Evolutionary conservation across 1,140 invertebrate genomes (phyloP).

Genomic region (Scaptomyza pallida): DNA sequence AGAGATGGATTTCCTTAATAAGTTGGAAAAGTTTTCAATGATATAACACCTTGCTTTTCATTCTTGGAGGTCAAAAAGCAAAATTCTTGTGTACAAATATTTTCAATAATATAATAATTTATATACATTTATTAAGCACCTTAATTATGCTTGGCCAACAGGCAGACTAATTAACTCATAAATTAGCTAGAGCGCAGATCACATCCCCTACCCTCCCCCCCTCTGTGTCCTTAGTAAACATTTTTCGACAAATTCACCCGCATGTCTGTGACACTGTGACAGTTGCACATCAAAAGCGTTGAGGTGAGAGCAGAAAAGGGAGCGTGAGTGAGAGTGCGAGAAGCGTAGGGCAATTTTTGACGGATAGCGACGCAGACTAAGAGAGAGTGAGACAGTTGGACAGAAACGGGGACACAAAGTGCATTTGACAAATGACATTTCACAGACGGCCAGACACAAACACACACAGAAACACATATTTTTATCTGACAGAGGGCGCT

Average conservation of each 20-base stretch:
- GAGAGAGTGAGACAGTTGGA: neutral
- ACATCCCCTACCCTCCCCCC: neutral
- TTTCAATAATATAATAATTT: slow-evolving; percentile 47
- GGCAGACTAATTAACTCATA: slow-evolving; percentile 78
- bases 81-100: slow-evolving; percentile 23
- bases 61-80: neutral
- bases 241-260: slow-evolving; percentile 74
- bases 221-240: neutral
- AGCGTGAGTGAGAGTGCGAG: neutral
- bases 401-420: slow-evolving; percentile 73
- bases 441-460: slow-evolving; percentile 74
- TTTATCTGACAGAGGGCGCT: slow-evolving; percentile 32
- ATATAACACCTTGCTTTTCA: neutral
- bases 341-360: slow-evolving; percentile 31
- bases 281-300: slow-evolving; percentile 63
- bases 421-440: slow-evolving; percentile 83
- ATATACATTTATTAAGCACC: neutral
- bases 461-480: too few species aligned
- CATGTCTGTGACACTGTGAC: slow-evolving; percentile 79
- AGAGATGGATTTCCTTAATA: too few species aligned
- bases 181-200: slow-evolving; percentile 53
- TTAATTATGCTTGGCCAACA: slow-evolving; percentile 59
- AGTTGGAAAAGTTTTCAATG: too few species aligned
- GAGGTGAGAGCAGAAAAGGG: neutral
- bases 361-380: slow-evolving; percentile 36